Conservation (phyloP, 64 coral and sea anemone genomes). For the Dendronephthya gigantea region DNA sequence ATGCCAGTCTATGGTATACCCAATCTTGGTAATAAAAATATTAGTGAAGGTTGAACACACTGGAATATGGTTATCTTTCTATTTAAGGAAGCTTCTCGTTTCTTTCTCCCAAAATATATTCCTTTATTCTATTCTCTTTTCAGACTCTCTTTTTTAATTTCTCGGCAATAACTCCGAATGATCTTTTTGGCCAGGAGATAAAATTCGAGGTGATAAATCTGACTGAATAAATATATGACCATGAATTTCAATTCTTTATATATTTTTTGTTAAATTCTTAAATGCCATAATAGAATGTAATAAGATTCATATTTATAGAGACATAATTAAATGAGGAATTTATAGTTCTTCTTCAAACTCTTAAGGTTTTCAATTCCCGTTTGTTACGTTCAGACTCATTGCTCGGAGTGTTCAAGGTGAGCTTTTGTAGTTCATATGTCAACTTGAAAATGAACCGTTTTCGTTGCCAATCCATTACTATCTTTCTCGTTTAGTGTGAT, state of each 20-base stretch:
- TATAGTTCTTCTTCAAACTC: neutral
- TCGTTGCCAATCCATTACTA: neutral
- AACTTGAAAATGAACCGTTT: neutral
- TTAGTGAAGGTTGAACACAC: too few relatives aligned
- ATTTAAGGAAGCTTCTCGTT: too few relatives aligned
- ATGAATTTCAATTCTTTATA: too few relatives aligned
- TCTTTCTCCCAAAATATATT: too few relatives aligned
- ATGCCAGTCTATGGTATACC: too few relatives aligned
- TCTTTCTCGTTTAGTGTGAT: neutral
- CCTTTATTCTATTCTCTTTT: neutral
- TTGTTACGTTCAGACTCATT: neutral
- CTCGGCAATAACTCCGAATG: neutral
- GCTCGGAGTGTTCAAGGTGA: neutral
- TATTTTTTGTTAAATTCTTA: too few relatives aligned
- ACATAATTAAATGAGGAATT: neutral
- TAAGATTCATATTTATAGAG: neutral
- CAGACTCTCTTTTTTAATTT: neutral
- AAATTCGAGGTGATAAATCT: slow-evolving; percentile 13
- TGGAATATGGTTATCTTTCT: too few relatives aligned
- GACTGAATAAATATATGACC: too few relatives aligned
- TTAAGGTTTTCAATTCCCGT: neutral
- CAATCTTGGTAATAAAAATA: too few relatives aligned
- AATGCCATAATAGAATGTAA: neutral
- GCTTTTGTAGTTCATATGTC: neutral
- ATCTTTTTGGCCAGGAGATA: neutral